Evolutionary conservation across 2,113 vertebrate genomes (phyloP).

Genomic region (Cyanoderma ruficeps): DNA sequence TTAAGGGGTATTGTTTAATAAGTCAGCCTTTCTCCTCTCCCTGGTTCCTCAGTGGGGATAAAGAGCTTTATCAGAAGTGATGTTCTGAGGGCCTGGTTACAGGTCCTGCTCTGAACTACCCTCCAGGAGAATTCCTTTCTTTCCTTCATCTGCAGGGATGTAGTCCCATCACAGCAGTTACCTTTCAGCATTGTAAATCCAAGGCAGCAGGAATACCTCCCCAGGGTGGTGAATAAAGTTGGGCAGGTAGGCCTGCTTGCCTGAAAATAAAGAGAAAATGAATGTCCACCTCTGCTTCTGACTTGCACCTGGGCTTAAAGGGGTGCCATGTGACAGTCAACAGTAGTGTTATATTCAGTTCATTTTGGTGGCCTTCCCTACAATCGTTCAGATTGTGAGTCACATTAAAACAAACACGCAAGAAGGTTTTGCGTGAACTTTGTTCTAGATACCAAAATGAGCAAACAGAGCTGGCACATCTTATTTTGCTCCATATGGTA

Average conservation of each 20-base stretch:
- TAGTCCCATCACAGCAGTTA: background rate
- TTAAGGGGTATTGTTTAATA: background rate
- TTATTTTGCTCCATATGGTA: background rate
- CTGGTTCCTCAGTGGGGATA: background rate
- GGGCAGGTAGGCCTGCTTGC: background rate
- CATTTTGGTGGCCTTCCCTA: background rate
- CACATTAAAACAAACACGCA: background rate
- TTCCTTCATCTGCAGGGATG: background rate
- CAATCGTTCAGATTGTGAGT: background rate
- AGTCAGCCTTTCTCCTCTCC: background rate
- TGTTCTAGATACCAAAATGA: background rate
- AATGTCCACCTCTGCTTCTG: background rate
- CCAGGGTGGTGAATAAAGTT: background rate
- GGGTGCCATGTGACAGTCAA: background rate
- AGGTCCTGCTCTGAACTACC: background rate
- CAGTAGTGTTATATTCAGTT: background rate
- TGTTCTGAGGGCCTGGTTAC: background rate
- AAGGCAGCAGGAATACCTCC: background rate
- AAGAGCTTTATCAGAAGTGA: background rate
- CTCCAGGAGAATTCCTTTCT: background rate
- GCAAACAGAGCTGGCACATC: background rate
- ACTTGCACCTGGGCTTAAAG: background rate
- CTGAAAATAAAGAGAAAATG: background rate
- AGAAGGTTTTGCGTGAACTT: background rate
- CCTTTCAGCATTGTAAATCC: background rate